Evolutionary conservation across 1,140 invertebrate genomes (phyloP).

Genomic region (Caerostris darwini): DNA sequence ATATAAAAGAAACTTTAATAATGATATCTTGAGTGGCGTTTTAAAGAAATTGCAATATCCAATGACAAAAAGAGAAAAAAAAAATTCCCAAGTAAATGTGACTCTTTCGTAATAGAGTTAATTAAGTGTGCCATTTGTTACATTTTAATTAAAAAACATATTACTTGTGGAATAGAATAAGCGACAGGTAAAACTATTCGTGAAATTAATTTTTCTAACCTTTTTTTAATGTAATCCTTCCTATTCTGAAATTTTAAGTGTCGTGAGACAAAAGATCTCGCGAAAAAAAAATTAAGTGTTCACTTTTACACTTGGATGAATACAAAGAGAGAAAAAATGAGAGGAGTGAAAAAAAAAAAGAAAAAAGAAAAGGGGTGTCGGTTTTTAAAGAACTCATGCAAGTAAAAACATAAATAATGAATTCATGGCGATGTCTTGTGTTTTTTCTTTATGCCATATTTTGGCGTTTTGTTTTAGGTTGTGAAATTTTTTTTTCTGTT

Average conservation of each 20-base stretch:
- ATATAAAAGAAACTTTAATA: background rate
- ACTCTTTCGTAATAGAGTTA: constrained; percentile 31
- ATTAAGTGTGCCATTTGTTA: constrained; percentile 55
- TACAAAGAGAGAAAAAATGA: background rate
- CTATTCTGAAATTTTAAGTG: constrained; percentile 47
- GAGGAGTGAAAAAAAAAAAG: background rate
- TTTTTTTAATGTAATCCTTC: constrained; percentile 19
- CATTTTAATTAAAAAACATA: constrained; percentile 52
- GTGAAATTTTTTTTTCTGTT: too few species aligned
- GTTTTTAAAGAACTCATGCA: background rate
- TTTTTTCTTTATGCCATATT: background rate
- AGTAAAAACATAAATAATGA: constrained; percentile 11
- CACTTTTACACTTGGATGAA: background rate
- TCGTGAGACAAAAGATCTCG: background rate
- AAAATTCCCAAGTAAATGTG: background rate
- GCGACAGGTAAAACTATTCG: background rate
- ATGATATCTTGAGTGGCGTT: background rate
- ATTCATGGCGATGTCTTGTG: background rate
- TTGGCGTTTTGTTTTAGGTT: background rate
- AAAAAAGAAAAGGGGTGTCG: background rate
- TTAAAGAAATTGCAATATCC: background rate
- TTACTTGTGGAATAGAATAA: background rate
- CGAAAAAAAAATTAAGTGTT: constrained; percentile 23
- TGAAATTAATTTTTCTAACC: constrained; percentile 44
- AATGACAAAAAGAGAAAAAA: background rate